phyloP scores from a whole-genome alignment of 2,113 vertebrate genomes.

The Nerophis lumbriciformis region DNA sequence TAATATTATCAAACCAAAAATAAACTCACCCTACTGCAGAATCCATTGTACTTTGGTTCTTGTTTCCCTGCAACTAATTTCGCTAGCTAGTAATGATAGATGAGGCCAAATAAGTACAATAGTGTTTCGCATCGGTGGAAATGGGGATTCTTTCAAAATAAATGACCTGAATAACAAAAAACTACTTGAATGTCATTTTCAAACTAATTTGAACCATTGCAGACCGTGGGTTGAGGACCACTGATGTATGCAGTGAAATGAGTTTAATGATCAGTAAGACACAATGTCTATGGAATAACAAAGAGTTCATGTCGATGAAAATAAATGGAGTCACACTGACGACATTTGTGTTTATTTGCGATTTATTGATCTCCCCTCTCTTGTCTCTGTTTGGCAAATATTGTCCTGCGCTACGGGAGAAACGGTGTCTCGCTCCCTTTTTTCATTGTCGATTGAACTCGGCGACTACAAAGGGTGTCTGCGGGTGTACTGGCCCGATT shows the following conservation, averaged over 20 bases:
- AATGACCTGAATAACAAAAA: no score
- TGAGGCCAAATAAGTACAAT: neutral
- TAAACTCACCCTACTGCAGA: no score
- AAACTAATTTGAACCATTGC: no score
- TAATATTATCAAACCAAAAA: no score
- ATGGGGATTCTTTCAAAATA: no score
- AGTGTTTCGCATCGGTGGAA: no score
- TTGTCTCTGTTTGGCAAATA: constrained; percentile 18
- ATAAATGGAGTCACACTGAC: constrained; percentile 4
- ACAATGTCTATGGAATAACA: constrained; percentile 18
- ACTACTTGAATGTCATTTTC: no score
- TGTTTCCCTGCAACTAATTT: no score
- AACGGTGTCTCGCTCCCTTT: constrained; percentile 19
- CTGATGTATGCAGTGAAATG: no score
- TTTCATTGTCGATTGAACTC: constrained; percentile 39
- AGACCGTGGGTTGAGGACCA: no score
- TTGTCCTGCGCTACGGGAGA: constrained; percentile 5
- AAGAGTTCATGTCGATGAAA: constrained; percentile 4
- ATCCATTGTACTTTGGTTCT: no score
- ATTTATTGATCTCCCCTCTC: constrained; percentile 29
- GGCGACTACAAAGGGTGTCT: constrained; percentile 20
- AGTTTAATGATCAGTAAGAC: no score
- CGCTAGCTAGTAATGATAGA: neutral
- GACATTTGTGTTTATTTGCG: constrained; percentile 1
- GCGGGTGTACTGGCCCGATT: constrained; percentile 41